Percentiles rank a stretch among this genome's conserved stretches.
Evolutionary conservation across 2,888 invertebrate species (phyloP).

Genomic region (Cetonia aurata): DNA sequence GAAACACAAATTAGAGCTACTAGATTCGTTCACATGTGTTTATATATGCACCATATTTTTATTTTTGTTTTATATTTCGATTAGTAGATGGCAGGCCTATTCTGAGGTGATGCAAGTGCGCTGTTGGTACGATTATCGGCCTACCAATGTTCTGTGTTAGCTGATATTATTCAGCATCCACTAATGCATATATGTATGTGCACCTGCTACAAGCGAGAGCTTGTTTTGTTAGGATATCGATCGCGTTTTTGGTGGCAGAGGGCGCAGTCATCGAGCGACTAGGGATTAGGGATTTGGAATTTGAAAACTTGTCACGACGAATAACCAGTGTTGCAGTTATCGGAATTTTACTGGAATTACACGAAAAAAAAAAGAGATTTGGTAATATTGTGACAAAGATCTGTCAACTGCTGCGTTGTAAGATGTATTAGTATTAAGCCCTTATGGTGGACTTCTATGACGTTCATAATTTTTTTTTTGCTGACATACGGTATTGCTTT

Average conservation of each 20-base stretch:
- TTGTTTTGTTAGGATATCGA: slow-evolving; percentile 41
- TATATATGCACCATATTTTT: slow-evolving; percentile 20
- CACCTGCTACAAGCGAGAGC: slow-evolving; percentile 48
- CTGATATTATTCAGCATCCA: slow-evolving; percentile 49
- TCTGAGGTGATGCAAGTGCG: slow-evolving; percentile 5
- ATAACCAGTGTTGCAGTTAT: slow-evolving; percentile 20
- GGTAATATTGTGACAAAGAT: neutral
- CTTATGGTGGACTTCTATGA: no score
- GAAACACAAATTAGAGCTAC: neutral
- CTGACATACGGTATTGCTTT: no score
- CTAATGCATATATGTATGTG: slow-evolving; percentile 59
- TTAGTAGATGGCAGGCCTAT: slow-evolving; percentile 1
- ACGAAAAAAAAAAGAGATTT: slow-evolving; percentile 5
- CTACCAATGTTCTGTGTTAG: slow-evolving; percentile 20
- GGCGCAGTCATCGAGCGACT: slow-evolving; percentile 1
- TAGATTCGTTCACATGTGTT: slow-evolving; percentile 15
- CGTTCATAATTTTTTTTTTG: no score
- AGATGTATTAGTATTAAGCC: no score
- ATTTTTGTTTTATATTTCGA: slow-evolving; percentile 19
- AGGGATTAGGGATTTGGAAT: slow-evolving; percentile 36
- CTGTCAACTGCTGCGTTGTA: neutral
- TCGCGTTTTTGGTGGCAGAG: slow-evolving; percentile 29
- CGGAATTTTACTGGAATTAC: slow-evolving; percentile 29
- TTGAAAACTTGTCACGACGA: slow-evolving; percentile 29
- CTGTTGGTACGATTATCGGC: slow-evolving; percentile 11